Evolutionary conservation across 2,113 vertebrate genomes (phyloP).

Genomic region (Herpetotheres cachinnans): DNA sequence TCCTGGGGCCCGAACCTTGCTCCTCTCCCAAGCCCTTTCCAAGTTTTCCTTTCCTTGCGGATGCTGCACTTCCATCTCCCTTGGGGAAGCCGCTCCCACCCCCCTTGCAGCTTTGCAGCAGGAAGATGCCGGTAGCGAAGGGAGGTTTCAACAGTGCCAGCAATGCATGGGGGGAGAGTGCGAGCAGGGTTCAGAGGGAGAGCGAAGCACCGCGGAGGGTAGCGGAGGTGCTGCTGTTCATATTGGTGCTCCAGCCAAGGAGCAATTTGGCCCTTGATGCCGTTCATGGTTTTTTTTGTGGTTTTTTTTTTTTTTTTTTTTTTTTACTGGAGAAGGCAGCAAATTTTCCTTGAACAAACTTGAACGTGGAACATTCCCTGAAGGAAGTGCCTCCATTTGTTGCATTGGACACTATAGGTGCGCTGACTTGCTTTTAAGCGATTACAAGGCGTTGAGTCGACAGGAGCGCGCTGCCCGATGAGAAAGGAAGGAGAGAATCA

Average conservation of each 20-base stretch:
- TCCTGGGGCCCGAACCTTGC: neutral
- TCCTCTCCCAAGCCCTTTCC: neutral
- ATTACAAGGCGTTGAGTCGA: rapidly evolving
- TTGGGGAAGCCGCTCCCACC: neutral
- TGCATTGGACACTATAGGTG: rapidly evolving
- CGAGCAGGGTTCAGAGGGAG: neutral
- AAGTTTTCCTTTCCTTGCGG: neutral
- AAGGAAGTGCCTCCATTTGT: no score
- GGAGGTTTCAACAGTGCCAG: neutral
- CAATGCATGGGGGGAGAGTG: neutral
- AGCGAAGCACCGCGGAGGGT: neutral
- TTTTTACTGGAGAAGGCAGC: neutral
- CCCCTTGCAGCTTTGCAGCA: neutral
- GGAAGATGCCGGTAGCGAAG: neutral
- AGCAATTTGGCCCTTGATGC: neutral
- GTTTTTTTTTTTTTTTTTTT: neutral
- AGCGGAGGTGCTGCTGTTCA: no score
- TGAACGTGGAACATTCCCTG: no score
- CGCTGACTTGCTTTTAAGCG: neutral
- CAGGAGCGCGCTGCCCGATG: neutral
- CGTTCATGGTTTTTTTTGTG: neutral
- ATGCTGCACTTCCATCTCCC: neutral
- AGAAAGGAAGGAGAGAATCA: neutral
- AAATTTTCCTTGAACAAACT: neutral
- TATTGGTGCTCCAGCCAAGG: neutral